These are phyloP conservation scores for Gallinago paraguaiae DNA, from an alignment of 2,113 vertebrate genomes.

Conservation along the genomic window DNA sequence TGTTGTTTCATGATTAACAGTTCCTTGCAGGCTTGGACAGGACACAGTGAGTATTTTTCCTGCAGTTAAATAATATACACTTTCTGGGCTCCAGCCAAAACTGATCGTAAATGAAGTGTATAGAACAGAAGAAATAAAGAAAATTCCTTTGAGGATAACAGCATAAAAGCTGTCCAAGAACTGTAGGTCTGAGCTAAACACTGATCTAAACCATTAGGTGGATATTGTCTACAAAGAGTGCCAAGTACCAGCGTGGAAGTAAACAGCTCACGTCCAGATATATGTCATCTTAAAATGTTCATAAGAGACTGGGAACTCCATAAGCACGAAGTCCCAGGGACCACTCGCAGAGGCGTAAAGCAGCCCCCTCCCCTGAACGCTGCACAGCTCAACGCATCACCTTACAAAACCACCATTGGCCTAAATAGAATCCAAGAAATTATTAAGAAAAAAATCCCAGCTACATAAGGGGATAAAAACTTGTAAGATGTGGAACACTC, in stretches of 20 bases:
- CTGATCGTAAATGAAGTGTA: not conserved
- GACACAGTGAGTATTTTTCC: not conserved
- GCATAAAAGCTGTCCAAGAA: not conserved
- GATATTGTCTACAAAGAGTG: not conserved
- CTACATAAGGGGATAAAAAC: not conserved
- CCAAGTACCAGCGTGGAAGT: not conserved
- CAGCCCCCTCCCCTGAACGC: not conserved
- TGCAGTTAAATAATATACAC: not conserved
- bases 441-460: not conserved
- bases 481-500: fast-evolving
- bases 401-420: not conserved
- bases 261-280: not conserved
- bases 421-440: not conserved
- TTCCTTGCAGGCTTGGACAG: not conserved
- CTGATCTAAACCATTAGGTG: not conserved
- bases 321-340: not conserved
- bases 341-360: not conserved
- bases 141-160: not conserved
- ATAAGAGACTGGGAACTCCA: not conserved
- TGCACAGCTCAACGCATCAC: not conserved
- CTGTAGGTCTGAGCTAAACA: not conserved
- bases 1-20: not conserved
- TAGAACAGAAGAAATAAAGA: not conserved
- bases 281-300: not conserved
- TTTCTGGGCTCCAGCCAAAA: not conserved